Percentiles rank a stretch among this genome's conserved stretches.
Conservation (phyloP, 2,797 vertebrate genomes). For the Poecile montanus region DNA sequence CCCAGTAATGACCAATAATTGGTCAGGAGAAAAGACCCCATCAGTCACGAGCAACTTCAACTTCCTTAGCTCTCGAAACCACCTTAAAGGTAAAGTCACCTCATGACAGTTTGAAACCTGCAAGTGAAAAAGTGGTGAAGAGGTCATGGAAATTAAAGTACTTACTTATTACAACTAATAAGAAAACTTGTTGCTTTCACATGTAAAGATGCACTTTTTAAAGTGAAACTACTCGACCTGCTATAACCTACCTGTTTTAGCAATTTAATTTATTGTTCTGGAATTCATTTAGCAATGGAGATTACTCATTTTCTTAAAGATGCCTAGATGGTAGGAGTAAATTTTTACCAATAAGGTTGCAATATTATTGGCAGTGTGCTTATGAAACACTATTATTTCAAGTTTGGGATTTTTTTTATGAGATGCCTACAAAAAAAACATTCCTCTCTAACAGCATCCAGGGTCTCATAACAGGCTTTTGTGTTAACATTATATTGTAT, state of each 20-base stretch:
- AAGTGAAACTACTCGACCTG: not conserved
- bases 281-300: not conserved
- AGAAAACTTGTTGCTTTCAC: not conserved
- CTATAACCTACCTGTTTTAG: not conserved
- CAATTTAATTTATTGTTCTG: not conserved
- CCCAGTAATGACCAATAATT: too few species aligned
- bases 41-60: too few species aligned
- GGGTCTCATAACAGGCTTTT: not conserved
- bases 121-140: not conserved
- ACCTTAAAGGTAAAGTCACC: too few species aligned
- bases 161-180: accelerated
- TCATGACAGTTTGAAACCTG: not conserved
- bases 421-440: not conserved
- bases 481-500: slow-evolving; percentile 14
- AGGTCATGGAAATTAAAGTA: not conserved
- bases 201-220: not conserved
- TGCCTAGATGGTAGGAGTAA: not conserved
- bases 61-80: too few species aligned
- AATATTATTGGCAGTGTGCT: not conserved
- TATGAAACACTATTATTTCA: not conserved
- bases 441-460: not conserved
- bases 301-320: not conserved
- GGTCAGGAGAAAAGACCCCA: too few species aligned
- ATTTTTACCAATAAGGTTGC: not conserved
- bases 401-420: not conserved